phyloP scores from a whole-genome alignment of 1,140 invertebrate species.

The Scaptomyza graminum region DNA sequence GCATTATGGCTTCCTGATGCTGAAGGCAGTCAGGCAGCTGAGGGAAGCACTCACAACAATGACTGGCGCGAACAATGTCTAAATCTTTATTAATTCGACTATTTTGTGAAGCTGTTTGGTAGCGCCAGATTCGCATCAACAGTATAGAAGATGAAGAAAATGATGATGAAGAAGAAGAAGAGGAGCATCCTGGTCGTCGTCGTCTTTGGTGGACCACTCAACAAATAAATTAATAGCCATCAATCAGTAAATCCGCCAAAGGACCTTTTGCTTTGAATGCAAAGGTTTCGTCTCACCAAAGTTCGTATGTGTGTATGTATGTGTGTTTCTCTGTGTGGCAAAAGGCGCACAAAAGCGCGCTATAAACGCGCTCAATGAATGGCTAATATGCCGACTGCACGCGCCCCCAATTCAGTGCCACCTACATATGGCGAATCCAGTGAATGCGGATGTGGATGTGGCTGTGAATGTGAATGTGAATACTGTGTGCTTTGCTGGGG shows the following conservation, averaged over 20 bases:
- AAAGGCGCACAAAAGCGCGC: slow-evolving; percentile 65
- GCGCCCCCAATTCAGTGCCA: slow-evolving; percentile 2
- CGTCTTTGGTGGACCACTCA: slow-evolving; percentile 49
- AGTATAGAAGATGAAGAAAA: background rate
- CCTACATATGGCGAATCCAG: background rate
- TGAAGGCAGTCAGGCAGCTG: background rate
- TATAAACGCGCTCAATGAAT: slow-evolving; percentile 77
- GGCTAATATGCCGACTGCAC: slow-evolving; percentile 74
- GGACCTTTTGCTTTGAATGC: slow-evolving; percentile 78
- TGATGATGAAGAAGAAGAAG: background rate
- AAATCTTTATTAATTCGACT: slow-evolving; percentile 82
- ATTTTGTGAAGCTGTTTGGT: slow-evolving; percentile 54
- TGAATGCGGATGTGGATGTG: background rate
- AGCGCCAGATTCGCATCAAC: slow-evolving; percentile 1
- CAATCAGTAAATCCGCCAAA: slow-evolving; percentile 81
- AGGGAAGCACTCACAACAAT: slow-evolving; percentile 45
- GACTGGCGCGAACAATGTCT: slow-evolving; percentile 71
- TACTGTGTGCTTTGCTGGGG: slow-evolving; percentile 22
- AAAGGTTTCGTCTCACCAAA: slow-evolving; percentile 46
- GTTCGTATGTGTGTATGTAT: slow-evolving; percentile 20
- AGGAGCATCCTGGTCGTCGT: background rate
- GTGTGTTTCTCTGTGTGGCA: slow-evolving; percentile 18
- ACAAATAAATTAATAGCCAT: slow-evolving; percentile 83
- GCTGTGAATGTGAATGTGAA: background rate
- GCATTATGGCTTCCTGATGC: slow-evolving; percentile 41